These are phyloP conservation scores for Clusia tigrina DNA, from an alignment of 2,888 invertebrate species.

Conservation along the genomic window DNA sequence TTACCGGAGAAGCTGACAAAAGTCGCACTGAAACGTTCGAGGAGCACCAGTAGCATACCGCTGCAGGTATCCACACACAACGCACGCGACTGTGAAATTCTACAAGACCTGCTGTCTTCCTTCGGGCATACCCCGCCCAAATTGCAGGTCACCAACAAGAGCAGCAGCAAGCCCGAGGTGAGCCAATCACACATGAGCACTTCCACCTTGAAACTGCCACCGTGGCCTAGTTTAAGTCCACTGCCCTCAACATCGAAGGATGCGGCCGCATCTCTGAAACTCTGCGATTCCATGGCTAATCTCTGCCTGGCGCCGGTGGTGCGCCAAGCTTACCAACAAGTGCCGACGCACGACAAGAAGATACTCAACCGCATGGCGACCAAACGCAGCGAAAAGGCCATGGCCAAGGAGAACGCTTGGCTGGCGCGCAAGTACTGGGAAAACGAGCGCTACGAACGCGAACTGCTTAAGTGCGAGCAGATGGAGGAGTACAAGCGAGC, in stretches of 20 bases:
- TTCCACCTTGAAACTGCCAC: slow-evolving; percentile 7
- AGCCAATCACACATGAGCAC: slow-evolving; percentile 25
- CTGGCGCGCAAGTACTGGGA: slow-evolving; percentile 63
- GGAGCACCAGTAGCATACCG: slow-evolving; percentile 48
- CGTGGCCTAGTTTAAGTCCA: slow-evolving; percentile 7
- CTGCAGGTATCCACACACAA: slow-evolving; percentile 28
- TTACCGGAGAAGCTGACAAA: slow-evolving; percentile 25
- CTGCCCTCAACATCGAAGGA: not conserved
- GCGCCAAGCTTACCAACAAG: slow-evolving; percentile 53
- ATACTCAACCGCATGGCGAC: slow-evolving; percentile 64
- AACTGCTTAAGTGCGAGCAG: slow-evolving; percentile 60
- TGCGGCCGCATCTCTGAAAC: slow-evolving; percentile 33
- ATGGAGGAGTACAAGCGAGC: slow-evolving; percentile 59
- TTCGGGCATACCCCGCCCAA: slow-evolving; percentile 33
- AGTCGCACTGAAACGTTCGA: slow-evolving; percentile 45
- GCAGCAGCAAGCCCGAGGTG: slow-evolving; percentile 39
- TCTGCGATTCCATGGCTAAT: slow-evolving; percentile 60
- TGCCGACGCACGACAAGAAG: slow-evolving; percentile 61
- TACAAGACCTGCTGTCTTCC: slow-evolving; percentile 43
- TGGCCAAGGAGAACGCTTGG: slow-evolving; percentile 61
- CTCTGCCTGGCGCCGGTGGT: slow-evolving; percentile 58
- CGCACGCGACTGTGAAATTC: slow-evolving; percentile 54
- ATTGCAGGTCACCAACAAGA: slow-evolving; percentile 42
- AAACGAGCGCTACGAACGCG: slow-evolving; percentile 61
- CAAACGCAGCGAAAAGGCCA: slow-evolving; percentile 56